phyloP scores from a whole-genome alignment of 2,113 vertebrate species.

The Catharus minimus region DNA sequence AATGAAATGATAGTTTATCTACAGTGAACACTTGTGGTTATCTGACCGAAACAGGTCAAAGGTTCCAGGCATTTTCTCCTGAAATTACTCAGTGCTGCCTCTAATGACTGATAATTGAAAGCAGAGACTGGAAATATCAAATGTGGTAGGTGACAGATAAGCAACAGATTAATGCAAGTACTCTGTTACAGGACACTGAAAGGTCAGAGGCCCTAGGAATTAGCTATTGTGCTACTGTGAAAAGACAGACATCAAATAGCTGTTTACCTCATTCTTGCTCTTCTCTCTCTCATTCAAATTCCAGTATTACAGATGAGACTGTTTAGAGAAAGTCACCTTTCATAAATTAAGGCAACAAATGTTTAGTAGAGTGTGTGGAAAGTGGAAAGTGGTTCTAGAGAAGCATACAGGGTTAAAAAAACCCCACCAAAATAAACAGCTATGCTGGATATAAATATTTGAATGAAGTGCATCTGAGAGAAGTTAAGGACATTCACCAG shows the following conservation, averaged over 20 bases:
- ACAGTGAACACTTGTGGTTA: conserved; percentile 79
- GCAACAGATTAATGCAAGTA: conserved; percentile 74
- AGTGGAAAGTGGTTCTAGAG: neutral
- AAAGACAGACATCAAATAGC: conserved; percentile 72
- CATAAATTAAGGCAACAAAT: neutral
- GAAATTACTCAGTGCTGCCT: conserved; percentile 79
- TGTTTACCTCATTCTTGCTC: conserved; percentile 27
- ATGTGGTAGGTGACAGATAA: conserved; percentile 77
- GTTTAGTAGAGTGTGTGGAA: neutral
- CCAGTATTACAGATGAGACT: neutral
- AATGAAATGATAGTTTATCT: conserved; percentile 86
- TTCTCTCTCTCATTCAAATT: neutral
- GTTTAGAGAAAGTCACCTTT: neutral
- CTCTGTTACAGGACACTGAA: conserved; percentile 71
- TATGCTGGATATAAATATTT: neutral
- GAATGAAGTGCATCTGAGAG: neutral
- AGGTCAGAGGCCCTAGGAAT: conserved; percentile 75
- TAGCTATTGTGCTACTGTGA: conserved; percentile 74
- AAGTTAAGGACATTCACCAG: neutral
- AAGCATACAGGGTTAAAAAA: neutral
- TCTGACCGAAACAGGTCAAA: conserved; percentile 89
- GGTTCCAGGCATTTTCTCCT: conserved; percentile 80
- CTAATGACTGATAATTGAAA: conserved; percentile 87
- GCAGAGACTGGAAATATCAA: conserved; percentile 79
- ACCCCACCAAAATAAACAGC: neutral